Evolutionary conservation across 2,888 invertebrate genomes (phyloP), one percentile per base, ranked within the genome.

Genomic region (Athalia cordata): DNA sequence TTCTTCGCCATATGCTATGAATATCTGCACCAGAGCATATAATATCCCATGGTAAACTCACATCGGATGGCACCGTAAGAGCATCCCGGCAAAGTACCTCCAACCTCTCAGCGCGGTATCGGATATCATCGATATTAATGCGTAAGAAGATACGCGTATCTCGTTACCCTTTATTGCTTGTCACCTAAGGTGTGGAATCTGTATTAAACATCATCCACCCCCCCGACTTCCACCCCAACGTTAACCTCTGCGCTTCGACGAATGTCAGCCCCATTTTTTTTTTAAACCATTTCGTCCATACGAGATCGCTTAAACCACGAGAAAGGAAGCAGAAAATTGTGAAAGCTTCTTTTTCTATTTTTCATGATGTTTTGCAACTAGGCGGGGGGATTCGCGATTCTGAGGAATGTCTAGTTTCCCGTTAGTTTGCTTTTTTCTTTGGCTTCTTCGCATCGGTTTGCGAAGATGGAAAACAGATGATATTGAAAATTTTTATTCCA

Each of bases 141-240:
- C 74, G 78, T 55, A 78, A 78, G 62, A 15, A 74, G 78, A 78
- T 50, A 75, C 78, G 74, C 64, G 78, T 55, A 13, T 78, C 74
- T n/a, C 50, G 65, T 78, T 78, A 74, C 78, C 52, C 61, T 43
- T 67, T 61, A 72, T 77, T 77, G 68, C 62, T 43, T 77, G 59
- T 62, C 49, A 61, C 64, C 64, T 50, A n/a, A 65, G 65, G 50
- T 65, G 64, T n/a, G 64, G 65, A 76, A 76, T 65, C 75, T 62
- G 62, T 72, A 72, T 57, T 72, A 72, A 72, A 47, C 45, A 59
- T 55, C n/a, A 9, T 6, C 55, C 2, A 55, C 55, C 11, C 11
- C 8, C 55, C 9, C 3, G 11, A 55, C 55, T 8, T 11, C 55
- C 55, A n/a, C 55, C 55, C 55, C 55, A 55, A n/a, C 11, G n/a